Evolutionary conservation across 2,888 invertebrate species (phyloP).

Genomic region (Dyspetes luteomarginatus): DNA sequence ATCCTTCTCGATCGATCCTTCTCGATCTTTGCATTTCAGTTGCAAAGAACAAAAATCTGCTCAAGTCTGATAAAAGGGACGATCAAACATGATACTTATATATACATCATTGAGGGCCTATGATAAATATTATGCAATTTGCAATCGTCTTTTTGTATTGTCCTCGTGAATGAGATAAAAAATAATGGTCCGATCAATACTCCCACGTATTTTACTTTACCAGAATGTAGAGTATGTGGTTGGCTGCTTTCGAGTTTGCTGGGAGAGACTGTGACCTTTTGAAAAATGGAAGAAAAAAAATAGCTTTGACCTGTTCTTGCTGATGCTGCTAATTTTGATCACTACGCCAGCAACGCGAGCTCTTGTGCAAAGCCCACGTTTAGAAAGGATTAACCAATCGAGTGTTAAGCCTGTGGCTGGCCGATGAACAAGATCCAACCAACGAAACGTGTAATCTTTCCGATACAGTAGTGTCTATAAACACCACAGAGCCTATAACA

Average conservation of each 20-base stretch:
- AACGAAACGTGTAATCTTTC: conserved; percentile 61
- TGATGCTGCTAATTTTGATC: conserved; percentile 34
- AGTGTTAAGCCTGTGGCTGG: conserved; percentile 53
- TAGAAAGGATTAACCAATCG: conserved; percentile 55
- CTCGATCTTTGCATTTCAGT: no score
- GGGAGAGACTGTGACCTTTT: conserved; percentile 36
- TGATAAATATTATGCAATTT: no score
- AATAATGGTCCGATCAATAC: no score
- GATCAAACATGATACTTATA: no score
- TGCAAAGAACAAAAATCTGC: no score
- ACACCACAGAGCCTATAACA: conserved; percentile 21
- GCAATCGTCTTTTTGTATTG: no score
- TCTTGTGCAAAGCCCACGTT: conserved; percentile 22
- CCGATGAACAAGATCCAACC: conserved; percentile 42
- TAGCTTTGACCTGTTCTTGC: conserved; percentile 6
- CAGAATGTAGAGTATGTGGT: no score
- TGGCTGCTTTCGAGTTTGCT: neutral
- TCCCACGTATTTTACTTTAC: no score
- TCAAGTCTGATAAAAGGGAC: no score
- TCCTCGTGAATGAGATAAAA: no score
- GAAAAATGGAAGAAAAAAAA: conserved; percentile 16
- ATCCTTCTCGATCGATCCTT: no score
- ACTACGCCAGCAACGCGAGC: conserved; percentile 9
- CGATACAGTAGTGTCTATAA: conserved; percentile 31
- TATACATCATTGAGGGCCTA: no score